Conservation (phyloP, 1,140 invertebrate genomes). For the Bombus confusus region DNA sequence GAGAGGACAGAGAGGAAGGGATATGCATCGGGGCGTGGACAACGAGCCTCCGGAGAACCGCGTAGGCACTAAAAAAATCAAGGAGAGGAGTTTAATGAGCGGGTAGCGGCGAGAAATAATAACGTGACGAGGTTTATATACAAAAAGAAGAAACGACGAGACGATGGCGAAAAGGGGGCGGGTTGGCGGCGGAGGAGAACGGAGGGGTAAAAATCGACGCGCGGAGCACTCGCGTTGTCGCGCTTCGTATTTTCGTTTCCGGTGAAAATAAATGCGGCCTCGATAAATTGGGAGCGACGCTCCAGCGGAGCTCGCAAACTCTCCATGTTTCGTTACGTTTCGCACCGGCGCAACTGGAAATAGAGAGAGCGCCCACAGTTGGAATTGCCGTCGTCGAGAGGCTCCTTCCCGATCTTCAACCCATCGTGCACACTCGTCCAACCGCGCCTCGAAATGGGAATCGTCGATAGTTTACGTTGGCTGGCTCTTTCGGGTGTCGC, state of each 20-base stretch:
- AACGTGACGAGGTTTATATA: slow-evolving; percentile 50
- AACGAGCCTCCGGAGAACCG: slow-evolving; percentile 48
- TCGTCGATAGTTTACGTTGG: slow-evolving; percentile 11
- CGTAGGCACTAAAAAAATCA: slow-evolving; percentile 60
- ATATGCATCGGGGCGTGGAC: slow-evolving; percentile 62
- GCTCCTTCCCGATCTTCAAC: slow-evolving; percentile 10
- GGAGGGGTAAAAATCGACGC: slow-evolving; percentile 20
- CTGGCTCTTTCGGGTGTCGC: neutral
- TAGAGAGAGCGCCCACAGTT: slow-evolving; percentile 3
- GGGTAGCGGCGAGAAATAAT: slow-evolving; percentile 61
- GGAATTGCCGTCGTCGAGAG: slow-evolving; percentile 32
- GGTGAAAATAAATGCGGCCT: slow-evolving; percentile 30
- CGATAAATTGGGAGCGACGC: slow-evolving; percentile 45
- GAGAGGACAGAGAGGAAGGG: neutral
- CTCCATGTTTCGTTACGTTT: slow-evolving; percentile 35
- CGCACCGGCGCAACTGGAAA: slow-evolving; percentile 36
- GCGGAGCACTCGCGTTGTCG: slow-evolving; percentile 18
- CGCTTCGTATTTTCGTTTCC: slow-evolving; percentile 50
- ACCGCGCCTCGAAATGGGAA: neutral
- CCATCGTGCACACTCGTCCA: neutral
- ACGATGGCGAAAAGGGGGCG: neutral
- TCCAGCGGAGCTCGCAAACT: neutral
- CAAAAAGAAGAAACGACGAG: slow-evolving; percentile 22
- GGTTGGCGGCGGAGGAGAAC: neutral
- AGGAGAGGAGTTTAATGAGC: slow-evolving; percentile 65